Evolutionary conservation across 2,888 invertebrate species (phyloP).

Genomic region (Thera obeliscata): DNA sequence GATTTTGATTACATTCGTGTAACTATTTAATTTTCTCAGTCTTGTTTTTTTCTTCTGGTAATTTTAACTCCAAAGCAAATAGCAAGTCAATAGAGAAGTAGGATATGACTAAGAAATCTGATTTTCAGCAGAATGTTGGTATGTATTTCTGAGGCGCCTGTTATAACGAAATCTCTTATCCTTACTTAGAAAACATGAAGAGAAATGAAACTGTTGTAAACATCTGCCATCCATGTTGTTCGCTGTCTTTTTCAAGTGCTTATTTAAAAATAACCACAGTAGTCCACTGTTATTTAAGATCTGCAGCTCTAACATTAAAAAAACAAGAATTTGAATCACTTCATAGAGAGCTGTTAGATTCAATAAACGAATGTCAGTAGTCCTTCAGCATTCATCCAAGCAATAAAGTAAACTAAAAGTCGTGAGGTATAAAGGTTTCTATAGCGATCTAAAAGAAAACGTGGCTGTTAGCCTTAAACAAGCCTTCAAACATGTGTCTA

Average conservation of each 20-base stretch:
- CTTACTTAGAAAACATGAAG: too few species aligned
- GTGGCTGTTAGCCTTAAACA: constrained; percentile 39
- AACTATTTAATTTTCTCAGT: too few species aligned
- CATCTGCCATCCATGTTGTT: not conserved
- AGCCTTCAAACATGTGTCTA: constrained; percentile 53
- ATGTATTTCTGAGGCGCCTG: too few species aligned
- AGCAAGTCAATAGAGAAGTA: too few species aligned
- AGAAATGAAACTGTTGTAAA: not conserved
- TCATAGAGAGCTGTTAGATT: too few species aligned
- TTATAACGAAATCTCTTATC: too few species aligned
- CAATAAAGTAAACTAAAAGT: constrained; percentile 19
- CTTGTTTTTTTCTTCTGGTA: too few species aligned
- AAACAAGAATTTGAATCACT: not conserved
- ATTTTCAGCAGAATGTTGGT: too few species aligned
- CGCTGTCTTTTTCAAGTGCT: constrained; percentile 1
- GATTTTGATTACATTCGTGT: too few species aligned
- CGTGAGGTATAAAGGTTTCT: not conserved
- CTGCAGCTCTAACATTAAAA: not conserved
- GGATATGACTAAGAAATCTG: too few species aligned
- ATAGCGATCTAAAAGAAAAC: constrained; percentile 2
- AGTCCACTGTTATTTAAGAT: not conserved
- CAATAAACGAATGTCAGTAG: too few species aligned
- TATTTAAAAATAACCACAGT: not conserved
- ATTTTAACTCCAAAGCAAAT: too few species aligned
- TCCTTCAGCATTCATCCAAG: not conserved